Evolutionary conservation across 2,113 vertebrate species (phyloP), one percentile per base, ranked within the genome.

Genomic region (Pollimyrus isidori): DNA sequence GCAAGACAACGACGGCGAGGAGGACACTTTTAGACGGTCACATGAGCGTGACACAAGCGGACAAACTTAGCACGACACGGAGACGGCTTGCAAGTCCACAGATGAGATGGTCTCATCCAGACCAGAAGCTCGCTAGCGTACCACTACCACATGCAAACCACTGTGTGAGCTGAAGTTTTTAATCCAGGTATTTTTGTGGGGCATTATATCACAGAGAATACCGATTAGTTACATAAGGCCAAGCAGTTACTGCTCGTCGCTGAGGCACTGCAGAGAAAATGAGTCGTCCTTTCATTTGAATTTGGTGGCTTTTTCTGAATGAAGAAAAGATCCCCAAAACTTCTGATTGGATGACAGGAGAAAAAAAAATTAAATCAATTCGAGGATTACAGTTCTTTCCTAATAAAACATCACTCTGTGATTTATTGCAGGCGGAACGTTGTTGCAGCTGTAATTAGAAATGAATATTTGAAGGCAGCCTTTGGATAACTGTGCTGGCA

Each of bases 391-490:
- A 88, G 92, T 92, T 92, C 94, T 94, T 93, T 94, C 93, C 93
- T 94, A 94, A 92, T 91, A 89, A 82, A 92, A 94, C 92, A 91
- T 94, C 93, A 93, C 91, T 91, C 93, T 92, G 90, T 94, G 93
- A 95, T 93, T 92, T 93, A 92, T 91, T 93, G 90, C 92, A 94
- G 94, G 96, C 95, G 95, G 94, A 96, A 97, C 94, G 95, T 93
- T 92, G 92, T 91, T 90, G 92, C 5, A 1, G 93, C 94, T 95
- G 91, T 96, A 96, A 97, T 96, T 95, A 95, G 89, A 92, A 93
- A 94, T 93, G 94, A 96, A 95, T 95, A 95, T 95, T 96, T 96
- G 92, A 95, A 92, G 94, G 94, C 92, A 92, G 94, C 91, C 94
- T 94, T 92, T 94, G 94, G 94, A 94, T 95, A 92, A 91, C 92